Conservation (phyloP, 1,140 invertebrate species). For the Ditylenchus dipsaci region DNA sequence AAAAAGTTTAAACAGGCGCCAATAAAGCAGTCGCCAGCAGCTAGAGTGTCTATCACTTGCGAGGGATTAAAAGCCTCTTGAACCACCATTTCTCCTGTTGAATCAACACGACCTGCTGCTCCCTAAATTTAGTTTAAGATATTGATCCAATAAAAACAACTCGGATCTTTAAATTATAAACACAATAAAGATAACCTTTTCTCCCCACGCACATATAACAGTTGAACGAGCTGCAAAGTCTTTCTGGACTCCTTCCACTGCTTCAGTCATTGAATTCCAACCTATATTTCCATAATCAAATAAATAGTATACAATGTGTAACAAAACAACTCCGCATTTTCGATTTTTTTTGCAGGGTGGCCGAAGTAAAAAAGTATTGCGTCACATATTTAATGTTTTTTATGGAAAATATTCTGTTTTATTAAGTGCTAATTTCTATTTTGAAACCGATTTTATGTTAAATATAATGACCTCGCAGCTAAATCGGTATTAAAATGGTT, state of each 20-base stretch:
- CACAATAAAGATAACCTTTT: slow-evolving; percentile 16
- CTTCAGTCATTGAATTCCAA: slow-evolving; percentile 32
- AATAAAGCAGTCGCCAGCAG: slow-evolving; percentile 36
- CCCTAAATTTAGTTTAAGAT: not conserved
- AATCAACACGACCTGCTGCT: not conserved
- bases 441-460: too few relatives aligned
- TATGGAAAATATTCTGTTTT: not conserved
- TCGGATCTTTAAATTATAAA: not conserved
- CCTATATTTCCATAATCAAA: slow-evolving; percentile 24
- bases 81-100: slow-evolving; percentile 6
- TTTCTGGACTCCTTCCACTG: slow-evolving; percentile 21
- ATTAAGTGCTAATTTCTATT: not conserved
- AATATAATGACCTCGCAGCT: too few relatives aligned
- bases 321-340: too few relatives aligned
- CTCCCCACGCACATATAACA: slow-evolving; percentile 38
- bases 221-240: slow-evolving; percentile 11
- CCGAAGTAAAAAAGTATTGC: too few relatives aligned
- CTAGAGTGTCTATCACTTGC: slow-evolving; percentile 36
- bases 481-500: too few relatives aligned
- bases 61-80: slow-evolving; percentile 18
- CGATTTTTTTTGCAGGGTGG: too few relatives aligned
- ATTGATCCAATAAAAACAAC: too few relatives aligned
- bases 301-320: too few relatives aligned
- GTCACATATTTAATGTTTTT: too few relatives aligned
- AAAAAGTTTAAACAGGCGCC: slow-evolving; percentile 23